A percentile compares a stretch with the other conserved stretches of the same genome.
Conservation (phyloP, 1,140 invertebrate species). For the Drosophila eugracilis region DNA sequence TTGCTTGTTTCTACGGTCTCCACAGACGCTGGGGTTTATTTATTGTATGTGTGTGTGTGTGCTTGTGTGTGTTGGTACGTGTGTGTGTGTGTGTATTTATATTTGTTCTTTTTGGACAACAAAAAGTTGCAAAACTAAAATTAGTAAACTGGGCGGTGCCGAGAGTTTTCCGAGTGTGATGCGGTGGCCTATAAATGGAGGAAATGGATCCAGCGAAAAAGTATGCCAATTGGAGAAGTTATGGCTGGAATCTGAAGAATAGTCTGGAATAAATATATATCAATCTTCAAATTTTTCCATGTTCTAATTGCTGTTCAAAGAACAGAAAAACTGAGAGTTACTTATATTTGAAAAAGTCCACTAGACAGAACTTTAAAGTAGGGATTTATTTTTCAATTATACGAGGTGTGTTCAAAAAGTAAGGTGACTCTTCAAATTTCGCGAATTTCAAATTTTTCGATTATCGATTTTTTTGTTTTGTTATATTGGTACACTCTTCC, state of each 20-base stretch:
- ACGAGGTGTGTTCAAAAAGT: no score
- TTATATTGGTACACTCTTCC: no score
- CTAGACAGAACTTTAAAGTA: conserved; percentile 11
- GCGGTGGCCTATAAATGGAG: conserved; percentile 44
- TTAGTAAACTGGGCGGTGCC: conserved; percentile 51
- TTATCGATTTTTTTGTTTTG: no score
- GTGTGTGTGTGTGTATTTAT: not conserved
- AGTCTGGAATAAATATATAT: conserved; percentile 26
- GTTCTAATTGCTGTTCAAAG: conserved; percentile 30
- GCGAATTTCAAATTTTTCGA: no score
- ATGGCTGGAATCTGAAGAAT: conserved; percentile 41
- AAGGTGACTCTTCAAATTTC: no score
- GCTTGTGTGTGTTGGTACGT: not conserved
- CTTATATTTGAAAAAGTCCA: conserved; percentile 16
- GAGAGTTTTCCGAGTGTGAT: conserved; percentile 40
- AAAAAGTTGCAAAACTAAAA: conserved; percentile 65
- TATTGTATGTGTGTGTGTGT: conserved; percentile 60
- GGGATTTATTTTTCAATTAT: no score
- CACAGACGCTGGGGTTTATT: conserved; percentile 63
- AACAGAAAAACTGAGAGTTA: conserved; percentile 24
- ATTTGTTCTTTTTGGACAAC: conserved; percentile 39
- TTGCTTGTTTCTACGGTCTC: conserved; percentile 50
- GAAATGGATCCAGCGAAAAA: conserved; percentile 33
- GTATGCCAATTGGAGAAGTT: conserved; percentile 73
- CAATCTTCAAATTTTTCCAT: conserved; percentile 32